These are phyloP conservation scores for Leptarthrus brevirostris DNA, from an alignment of 2,888 invertebrate genomes.

Conservation along the genomic window DNA sequence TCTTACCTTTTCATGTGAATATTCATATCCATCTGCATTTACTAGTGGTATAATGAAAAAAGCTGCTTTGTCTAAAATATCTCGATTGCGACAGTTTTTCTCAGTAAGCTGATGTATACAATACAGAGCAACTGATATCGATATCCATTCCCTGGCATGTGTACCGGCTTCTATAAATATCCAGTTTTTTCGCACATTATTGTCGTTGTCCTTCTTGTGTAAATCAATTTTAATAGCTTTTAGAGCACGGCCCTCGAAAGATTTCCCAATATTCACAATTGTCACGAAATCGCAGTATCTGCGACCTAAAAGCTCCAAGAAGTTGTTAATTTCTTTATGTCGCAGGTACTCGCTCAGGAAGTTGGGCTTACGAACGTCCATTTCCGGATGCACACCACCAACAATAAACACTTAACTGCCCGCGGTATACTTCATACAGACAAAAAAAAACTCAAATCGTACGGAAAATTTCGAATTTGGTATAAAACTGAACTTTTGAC, in stretches of 20 bases:
- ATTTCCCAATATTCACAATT: constrained; percentile 61
- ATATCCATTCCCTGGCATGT: constrained; percentile 78
- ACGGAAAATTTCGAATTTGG: constrained; percentile 10
- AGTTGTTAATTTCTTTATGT: constrained; percentile 62
- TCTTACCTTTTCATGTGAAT: constrained; percentile 69
- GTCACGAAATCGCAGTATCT: constrained; percentile 61
- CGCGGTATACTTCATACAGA: neutral
- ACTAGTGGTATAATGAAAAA: constrained; percentile 76
- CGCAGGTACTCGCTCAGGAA: constrained; percentile 61
- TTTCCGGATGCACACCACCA: too few relatives aligned
- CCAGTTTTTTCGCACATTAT: constrained; percentile 50
- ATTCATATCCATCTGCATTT: constrained; percentile 81
- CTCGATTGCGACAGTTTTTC: constrained; percentile 64
- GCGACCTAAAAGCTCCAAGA: constrained; percentile 62
- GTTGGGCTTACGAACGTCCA: constrained; percentile 58
- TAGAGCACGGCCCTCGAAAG: constrained; percentile 62
- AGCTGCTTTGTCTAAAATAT: constrained; percentile 71
- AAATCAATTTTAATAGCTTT: constrained; percentile 64
- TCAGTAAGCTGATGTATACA: constrained; percentile 72
- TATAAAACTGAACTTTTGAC: neutral
- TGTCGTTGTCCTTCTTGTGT: constrained; percentile 55
- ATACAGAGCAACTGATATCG: constrained; percentile 72
- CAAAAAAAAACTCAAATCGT: neutral
- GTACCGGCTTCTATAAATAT: constrained; percentile 66
- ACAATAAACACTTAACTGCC: too few relatives aligned